Conservation (phyloP, 2,797 vertebrate genomes). For the Diceros bicornis region DNA sequence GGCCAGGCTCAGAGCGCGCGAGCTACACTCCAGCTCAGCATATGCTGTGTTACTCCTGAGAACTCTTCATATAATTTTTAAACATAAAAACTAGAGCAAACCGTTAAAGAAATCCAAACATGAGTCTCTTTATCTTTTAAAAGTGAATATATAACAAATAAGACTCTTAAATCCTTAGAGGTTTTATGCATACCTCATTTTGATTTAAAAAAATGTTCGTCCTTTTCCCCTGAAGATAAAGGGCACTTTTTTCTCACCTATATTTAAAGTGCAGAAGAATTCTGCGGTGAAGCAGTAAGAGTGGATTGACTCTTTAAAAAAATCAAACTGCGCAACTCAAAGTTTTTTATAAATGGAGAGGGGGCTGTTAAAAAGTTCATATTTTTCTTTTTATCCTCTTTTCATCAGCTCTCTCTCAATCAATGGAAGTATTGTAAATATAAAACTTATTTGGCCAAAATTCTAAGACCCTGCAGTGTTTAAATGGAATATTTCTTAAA, state of each 20-base stretch:
- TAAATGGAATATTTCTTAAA: conserved; percentile 63
- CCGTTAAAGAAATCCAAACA: conserved; percentile 1
- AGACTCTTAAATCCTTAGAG: not conserved
- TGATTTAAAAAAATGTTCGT: conserved; percentile 1
- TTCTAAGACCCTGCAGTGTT: conserved; percentile 33
- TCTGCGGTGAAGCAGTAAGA: not conserved
- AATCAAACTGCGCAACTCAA: not conserved
- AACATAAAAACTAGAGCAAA: not conserved
- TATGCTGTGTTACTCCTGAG: too few species aligned
- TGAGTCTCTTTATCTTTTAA: not conserved
- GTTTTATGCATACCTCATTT: not conserved
- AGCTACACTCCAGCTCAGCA: too few species aligned
- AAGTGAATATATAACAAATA: not conserved
- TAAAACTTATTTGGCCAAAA: conserved; percentile 50
- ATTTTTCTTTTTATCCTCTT: not conserved
- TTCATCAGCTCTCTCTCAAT: not conserved
- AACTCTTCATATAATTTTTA: too few species aligned
- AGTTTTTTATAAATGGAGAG: conserved; percentile 52
- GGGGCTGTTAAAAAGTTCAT: not conserved
- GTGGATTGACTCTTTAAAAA: not conserved
- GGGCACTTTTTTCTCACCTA: not conserved
- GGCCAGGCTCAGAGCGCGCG: too few species aligned
- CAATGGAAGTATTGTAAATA: not conserved
- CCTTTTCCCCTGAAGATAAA: not conserved
- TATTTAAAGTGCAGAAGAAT: not conserved